A percentile compares a stretch with the other conserved stretches of the same genome.
These are phyloP conservation scores for Laspeyria flexula DNA, from an alignment of 2,888 invertebrate genomes.

Conservation along the genomic window DNA sequence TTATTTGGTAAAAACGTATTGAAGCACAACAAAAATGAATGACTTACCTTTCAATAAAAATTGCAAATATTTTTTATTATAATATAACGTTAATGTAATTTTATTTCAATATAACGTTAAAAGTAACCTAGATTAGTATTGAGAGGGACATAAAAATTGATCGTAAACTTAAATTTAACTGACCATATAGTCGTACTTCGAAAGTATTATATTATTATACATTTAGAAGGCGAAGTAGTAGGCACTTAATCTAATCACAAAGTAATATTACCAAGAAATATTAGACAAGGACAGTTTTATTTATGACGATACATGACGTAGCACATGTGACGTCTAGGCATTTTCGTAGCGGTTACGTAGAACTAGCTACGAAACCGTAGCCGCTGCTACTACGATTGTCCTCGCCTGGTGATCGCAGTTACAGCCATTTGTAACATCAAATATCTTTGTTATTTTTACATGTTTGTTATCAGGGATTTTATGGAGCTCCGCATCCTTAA, in stretches of 20 bases:
- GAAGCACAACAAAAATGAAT: no score
- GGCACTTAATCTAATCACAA: constrained; percentile 3
- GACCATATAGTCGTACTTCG: not conserved
- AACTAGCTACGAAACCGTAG: constrained; percentile 7
- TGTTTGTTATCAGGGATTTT: no score
- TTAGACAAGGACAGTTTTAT: not conserved
- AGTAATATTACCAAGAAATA: not conserved
- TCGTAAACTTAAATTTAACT: constrained; percentile 1
- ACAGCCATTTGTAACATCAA: no score
- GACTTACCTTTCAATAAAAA: no score
- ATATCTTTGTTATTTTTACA: no score
- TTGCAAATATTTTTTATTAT: no score
- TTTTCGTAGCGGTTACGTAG: constrained; percentile 21
- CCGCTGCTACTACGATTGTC: no score
- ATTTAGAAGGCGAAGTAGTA: not conserved
- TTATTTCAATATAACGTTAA: not conserved
- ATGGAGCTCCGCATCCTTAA: no score
- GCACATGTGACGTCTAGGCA: constrained; percentile 10
- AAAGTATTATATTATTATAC: no score
- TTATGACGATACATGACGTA: constrained; percentile 13
- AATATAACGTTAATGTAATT: no score
- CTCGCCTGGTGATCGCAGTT: no score
- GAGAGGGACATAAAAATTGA: not conserved
- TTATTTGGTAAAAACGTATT: no score
- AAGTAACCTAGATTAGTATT: not conserved